These are phyloP conservation scores for Eutolmus rufibarbis DNA, from an alignment of 2,888 invertebrate species.

Conservation along the genomic window DNA sequence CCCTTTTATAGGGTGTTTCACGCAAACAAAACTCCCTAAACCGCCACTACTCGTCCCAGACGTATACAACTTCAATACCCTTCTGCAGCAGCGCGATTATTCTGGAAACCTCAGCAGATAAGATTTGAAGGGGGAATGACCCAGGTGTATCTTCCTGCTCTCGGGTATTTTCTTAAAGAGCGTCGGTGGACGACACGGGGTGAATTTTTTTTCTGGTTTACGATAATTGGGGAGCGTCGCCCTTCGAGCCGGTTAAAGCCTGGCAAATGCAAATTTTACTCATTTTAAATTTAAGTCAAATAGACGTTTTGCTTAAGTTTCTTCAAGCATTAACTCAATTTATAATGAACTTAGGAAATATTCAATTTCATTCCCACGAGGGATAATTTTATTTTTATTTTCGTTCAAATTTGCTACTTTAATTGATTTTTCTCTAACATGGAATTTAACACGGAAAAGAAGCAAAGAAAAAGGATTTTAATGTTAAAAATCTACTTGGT, in stretches of 20 bases:
- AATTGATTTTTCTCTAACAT: neutral
- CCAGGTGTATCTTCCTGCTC: constrained; percentile 35
- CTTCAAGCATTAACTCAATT: neutral
- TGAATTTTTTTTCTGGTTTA: constrained; percentile 10
- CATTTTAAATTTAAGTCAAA: constrained; percentile 12
- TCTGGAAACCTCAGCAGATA: neutral
- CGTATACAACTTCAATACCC: constrained; percentile 19
- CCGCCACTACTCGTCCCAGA: constrained; percentile 11
- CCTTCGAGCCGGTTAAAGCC: constrained; percentile 8
- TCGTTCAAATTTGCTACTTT: neutral
- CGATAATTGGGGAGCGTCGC: constrained; percentile 38
- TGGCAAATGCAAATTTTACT: constrained; percentile 17
- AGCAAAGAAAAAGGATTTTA: no score
- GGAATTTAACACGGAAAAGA: no score
- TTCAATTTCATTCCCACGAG: neutral
- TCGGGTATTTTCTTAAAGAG: constrained; percentile 31
- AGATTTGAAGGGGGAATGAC: constrained; percentile 32
- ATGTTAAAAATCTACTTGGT: no score
- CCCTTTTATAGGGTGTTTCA: constrained; percentile 33
- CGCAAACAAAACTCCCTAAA: constrained; percentile 22
- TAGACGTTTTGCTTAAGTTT: constrained; percentile 2
- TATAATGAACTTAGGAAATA: neutral
- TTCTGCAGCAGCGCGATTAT: neutral
- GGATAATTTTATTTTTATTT: neutral
- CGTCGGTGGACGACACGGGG: constrained; percentile 16